Conservation (phyloP, 2,888 invertebrate species). For the Tromatobia lineatoria region DNA sequence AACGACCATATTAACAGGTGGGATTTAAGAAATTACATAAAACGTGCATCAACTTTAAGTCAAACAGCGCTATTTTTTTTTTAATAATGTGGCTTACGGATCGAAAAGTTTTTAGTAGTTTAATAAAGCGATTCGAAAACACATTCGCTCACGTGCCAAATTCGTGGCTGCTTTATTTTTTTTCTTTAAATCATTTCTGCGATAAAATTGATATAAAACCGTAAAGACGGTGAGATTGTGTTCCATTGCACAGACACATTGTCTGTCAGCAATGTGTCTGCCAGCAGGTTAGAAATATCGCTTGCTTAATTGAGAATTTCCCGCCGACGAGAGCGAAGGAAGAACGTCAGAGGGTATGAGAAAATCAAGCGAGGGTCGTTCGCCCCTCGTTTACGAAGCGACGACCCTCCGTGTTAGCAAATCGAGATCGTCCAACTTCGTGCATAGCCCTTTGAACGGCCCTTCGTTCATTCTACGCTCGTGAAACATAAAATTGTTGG, state of each 20-base stretch:
- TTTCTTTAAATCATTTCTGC: too few relatives aligned
- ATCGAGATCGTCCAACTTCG: slow-evolving; percentile 31
- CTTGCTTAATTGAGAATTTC: slow-evolving; percentile 24
- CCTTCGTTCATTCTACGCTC: slow-evolving; percentile 27
- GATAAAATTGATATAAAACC: neutral
- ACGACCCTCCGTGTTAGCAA: slow-evolving; percentile 25
- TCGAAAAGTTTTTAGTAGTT: neutral
- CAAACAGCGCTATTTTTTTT: neutral
- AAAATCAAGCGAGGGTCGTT: slow-evolving; percentile 28
- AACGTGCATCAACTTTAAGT: neutral
- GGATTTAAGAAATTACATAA: neutral
- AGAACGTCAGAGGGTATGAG: slow-evolving; percentile 29
- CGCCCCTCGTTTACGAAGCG: slow-evolving; percentile 12
- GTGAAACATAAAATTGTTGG: slow-evolving; percentile 31
- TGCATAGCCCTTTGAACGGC: slow-evolving; percentile 32
- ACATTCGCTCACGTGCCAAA: neutral
- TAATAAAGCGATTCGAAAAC: neutral
- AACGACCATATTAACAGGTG: neutral
- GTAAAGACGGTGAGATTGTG: neutral
- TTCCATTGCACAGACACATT: neutral
- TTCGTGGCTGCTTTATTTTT: neutral
- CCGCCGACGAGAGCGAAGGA: neutral
- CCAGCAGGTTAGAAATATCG: slow-evolving; percentile 43
- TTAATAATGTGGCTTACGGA: neutral
- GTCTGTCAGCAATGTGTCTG: slow-evolving; percentile 13